phyloP scores from a whole-genome alignment of 2,113 vertebrate species.

The Gavialis gangeticus region DNA sequence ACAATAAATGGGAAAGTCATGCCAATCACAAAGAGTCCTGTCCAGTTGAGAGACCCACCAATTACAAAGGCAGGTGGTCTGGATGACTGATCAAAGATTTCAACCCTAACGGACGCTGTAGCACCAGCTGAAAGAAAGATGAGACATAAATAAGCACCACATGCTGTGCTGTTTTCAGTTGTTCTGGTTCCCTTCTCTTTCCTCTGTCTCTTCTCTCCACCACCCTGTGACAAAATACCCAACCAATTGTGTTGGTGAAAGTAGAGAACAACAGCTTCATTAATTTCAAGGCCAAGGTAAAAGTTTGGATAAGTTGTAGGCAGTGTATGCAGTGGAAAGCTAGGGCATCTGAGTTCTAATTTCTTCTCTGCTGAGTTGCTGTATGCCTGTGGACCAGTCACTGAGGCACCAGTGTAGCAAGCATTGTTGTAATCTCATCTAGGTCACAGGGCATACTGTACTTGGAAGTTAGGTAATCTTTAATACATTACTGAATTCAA shows the following conservation, averaged over 20 bases:
- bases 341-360: background rate
- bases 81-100: constrained; percentile 70
- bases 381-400: background rate
- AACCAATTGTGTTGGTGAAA: background rate
- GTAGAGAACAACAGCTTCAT: background rate
- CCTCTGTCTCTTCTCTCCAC: background rate
- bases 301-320: background rate
- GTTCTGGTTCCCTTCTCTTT: background rate
- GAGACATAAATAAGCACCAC: background rate
- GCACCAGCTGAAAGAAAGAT: constrained; percentile 63
- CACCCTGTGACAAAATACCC: no score
- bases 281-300: background rate
- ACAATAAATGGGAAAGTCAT: constrained; percentile 76
- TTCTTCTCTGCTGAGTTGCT: background rate
- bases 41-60: constrained; percentile 31
- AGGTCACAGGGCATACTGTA: no score
- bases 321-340: background rate
- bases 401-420: background rate
- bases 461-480: no score
- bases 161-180: background rate
- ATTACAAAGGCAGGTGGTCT: constrained; percentile 74
- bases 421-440: background rate
- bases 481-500: no score
- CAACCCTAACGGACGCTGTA: constrained; percentile 50
- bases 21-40: constrained; percentile 65